Conservation (phyloP, 2,113 vertebrate genomes). For the Plestiodon gilberti region DNA sequence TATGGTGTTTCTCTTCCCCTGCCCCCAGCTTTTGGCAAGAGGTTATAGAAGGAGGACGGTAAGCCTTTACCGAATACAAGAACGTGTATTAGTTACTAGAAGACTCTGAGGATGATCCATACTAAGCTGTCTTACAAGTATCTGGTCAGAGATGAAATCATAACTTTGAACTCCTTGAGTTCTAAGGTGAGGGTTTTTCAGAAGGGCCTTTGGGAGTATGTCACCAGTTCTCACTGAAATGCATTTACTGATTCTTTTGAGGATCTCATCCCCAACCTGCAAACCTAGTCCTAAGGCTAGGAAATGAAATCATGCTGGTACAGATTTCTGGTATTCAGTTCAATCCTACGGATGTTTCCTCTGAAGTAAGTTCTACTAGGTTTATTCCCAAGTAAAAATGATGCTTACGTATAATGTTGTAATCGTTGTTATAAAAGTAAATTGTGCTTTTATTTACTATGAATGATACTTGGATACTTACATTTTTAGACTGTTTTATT, state of each 20-base stretch:
- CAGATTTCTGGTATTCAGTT: not conserved
- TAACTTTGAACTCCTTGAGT: not conserved
- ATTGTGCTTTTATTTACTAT: not conserved
- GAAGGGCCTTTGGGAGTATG: not conserved
- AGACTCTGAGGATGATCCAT: not conserved
- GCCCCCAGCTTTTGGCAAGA: not conserved
- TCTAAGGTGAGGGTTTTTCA: not conserved
- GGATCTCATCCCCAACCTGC: not conserved
- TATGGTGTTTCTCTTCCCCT: slow-evolving; percentile 7
- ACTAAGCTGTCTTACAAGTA: not conserved
- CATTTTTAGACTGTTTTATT: not conserved
- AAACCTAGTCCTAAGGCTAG: not conserved
- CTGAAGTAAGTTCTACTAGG: too few species aligned
- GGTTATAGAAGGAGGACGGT: slow-evolving; percentile 28
- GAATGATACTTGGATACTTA: not conserved
- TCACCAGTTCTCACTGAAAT: not conserved
- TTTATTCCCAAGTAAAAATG: too few species aligned
- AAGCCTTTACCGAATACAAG: not conserved
- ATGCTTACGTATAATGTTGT: not conserved
- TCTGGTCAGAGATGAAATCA: not conserved
- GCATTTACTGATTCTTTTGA: not conserved
- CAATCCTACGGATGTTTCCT: not conserved
- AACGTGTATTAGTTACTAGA: not conserved
- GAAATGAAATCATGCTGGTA: not conserved
- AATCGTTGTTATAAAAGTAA: too few species aligned